Percentiles rank a stretch among this genome's conserved stretches.
Evolutionary conservation across 2,113 vertebrate species (phyloP).

Genomic region (Cyrtonyx montezumae): DNA sequence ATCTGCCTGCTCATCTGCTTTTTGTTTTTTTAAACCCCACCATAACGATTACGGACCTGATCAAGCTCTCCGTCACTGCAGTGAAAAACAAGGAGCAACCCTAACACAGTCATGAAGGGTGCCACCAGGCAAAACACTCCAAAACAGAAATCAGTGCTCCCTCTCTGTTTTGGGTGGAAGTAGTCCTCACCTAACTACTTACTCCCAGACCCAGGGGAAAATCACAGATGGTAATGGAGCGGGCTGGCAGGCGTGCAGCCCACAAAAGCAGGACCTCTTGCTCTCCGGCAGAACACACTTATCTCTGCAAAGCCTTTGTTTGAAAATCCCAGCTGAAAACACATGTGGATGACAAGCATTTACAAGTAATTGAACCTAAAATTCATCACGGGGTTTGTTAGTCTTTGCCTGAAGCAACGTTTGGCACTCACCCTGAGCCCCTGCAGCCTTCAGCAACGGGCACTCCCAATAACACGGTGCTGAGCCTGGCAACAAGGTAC

Average conservation of each 20-base stretch:
- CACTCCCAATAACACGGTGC: fast-evolving
- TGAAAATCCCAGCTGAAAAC: conserved; percentile 37
- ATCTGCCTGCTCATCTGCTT: neutral
- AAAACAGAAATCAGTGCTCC: neutral
- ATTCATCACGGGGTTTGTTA: neutral
- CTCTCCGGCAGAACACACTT: neutral
- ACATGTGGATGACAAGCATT: neutral
- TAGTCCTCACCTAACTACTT: neutral
- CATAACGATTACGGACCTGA: neutral
- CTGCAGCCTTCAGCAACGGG: neutral
- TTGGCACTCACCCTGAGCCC: neutral
- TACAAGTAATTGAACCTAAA: conserved; percentile 33
- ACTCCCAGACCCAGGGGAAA: neutral
- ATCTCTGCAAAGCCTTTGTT: conserved; percentile 29
- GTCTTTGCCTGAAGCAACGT: conserved; percentile 5
- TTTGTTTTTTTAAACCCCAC: neutral
- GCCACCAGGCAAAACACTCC: neutral
- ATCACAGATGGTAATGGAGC: fast-evolving
- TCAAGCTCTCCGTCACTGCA: neutral
- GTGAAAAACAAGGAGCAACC: neutral
- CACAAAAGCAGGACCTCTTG: neutral
- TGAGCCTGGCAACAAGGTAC: neutral
- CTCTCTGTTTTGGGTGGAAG: neutral
- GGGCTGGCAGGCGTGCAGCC: fast-evolving
- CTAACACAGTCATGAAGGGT: neutral